Base-by-base conservation (phyloP, 2,888 invertebrate species). In the Dysmachus trigonus region DNA sequence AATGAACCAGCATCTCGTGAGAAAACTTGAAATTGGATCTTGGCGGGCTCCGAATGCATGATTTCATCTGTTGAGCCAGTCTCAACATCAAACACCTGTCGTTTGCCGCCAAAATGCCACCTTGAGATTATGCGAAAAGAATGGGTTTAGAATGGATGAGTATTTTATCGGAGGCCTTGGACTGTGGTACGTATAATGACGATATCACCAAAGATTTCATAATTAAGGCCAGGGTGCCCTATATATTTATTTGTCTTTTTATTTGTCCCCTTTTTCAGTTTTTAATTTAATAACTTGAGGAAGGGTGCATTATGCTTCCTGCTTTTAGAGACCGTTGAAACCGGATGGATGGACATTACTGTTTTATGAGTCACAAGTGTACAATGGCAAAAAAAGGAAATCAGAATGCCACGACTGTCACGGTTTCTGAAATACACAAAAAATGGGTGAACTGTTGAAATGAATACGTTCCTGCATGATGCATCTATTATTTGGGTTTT, bases 21-120 rank as follows among this genome's bases (percentile, higher is more conserved):
- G 85, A 85, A 84, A 85, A 85, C 85, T 47, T 85, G 85, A 85
- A 85, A 85, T 74, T 85, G 73, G 85, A 85, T 73, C 73, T 84
- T 72, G 47, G 41, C 41, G 74, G 74, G 47, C 27, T n/a, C n/a
- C 8, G 62, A 62, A 10, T 41, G 10, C 4, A 41, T 62, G 31
- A 53, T 41, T 47, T 73, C 73, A 51, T 85, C 83, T 84, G 83
- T 84, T 84, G 83, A 84, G 83, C 73, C 10, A 22, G 5, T 35
- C 71, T 71, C 41, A 71, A 35, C 47, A 51, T 33, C 31, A 74
- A 51, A 18, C 85, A 85, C 85, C 85, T 85, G 85, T 85, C 85
- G 31, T 85, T 85, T 85, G 51, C 85, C 85, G 85, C 85, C 85
- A 85, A 85, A 85, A 74, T 47, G 47, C 72, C 73, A 73, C 41